Evolutionary conservation across 2,113 vertebrate species (phyloP), one percentile per base, ranked within the genome.

Genomic region (Neomonachus schauinslandi): DNA sequence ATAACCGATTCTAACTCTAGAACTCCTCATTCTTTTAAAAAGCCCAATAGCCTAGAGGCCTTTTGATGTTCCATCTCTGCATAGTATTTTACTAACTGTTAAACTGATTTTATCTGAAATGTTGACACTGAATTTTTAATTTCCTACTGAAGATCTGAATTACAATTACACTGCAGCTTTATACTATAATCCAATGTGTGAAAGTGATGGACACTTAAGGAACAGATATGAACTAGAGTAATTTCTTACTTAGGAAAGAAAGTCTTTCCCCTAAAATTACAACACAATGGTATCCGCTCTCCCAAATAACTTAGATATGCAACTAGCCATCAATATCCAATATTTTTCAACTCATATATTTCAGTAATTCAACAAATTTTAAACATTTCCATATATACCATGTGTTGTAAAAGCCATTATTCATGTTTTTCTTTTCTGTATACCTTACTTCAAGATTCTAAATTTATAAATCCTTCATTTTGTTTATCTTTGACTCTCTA

Each of bases 391-490:
- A 74, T 72, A 63, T 82, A 94, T 69, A 69, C 1, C 18, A 93
- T 4, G 77, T 95, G 2, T 76, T 95, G n/a, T 59, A 16, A 83
- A n/a, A 92, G 11, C 1, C 0, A 89, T 72, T 96, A 69, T 87
- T 31, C 12, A 3, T 46, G 79, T 39, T 95, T 61, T 93, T 15
- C 0, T 10, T 33, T 9, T 10, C 1, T 7, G 49, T 39, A 4
- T 51, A 83, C 1, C 22, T 96, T 69, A 61, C 9, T 28, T 93
- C 14, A 72, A 82, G 24, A 89, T 3, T 9, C 57, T 96, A 91
- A 53, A 91, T 89, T 57, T 24, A 94, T 84, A 86, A 72, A 88
- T 97, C 83, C 67, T 83, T 95, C 28, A 6, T 13, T 97, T 95
- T 93, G 31, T 87, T 86, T 96, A 61, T 83, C n/a, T 95, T 89